Conservation (phyloP, 2,888 invertebrate genomes). For the Ectemnius cavifrons region DNA sequence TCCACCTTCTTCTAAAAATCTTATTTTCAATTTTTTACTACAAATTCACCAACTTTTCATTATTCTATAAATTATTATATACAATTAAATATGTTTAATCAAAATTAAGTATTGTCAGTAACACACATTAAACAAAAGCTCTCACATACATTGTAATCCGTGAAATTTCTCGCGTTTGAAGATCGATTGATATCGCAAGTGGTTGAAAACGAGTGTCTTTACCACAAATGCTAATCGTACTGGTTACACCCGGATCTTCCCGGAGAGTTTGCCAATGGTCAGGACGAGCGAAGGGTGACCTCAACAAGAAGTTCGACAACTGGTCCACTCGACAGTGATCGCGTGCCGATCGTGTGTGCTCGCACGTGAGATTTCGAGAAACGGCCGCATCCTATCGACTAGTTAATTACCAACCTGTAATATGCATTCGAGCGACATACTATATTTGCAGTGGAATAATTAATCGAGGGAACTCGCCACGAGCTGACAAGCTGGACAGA, state of each 20-base stretch:
- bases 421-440: slow-evolving; percentile 52
- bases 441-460: slow-evolving; percentile 48
- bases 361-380: slow-evolving; percentile 30
- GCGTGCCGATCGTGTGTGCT: slow-evolving; percentile 52
- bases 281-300: slow-evolving; percentile 8
- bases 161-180: too few species aligned
- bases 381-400: slow-evolving; percentile 24
- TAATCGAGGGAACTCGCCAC: slow-evolving; percentile 29
- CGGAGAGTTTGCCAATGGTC: slow-evolving; percentile 18
- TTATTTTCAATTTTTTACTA: too few species aligned
- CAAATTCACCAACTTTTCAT: too few species aligned
- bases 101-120: too few species aligned
- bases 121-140: too few species aligned
- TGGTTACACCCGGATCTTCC: background rate
- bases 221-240: background rate
- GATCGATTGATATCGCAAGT: too few species aligned
- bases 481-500: background rate
- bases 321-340: slow-evolving; percentile 31
- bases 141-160: too few species aligned
- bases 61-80: too few species aligned
- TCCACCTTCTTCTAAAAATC: too few species aligned
- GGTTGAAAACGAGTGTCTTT: too few species aligned
- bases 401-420: slow-evolving; percentile 53
- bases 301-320: slow-evolving; percentile 44
- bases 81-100: too few species aligned